Evolutionary conservation across 2,797 vertebrate species (phyloP), one percentile per base, ranked within the genome.

Genomic region (Sciaenops ocellatus): DNA sequence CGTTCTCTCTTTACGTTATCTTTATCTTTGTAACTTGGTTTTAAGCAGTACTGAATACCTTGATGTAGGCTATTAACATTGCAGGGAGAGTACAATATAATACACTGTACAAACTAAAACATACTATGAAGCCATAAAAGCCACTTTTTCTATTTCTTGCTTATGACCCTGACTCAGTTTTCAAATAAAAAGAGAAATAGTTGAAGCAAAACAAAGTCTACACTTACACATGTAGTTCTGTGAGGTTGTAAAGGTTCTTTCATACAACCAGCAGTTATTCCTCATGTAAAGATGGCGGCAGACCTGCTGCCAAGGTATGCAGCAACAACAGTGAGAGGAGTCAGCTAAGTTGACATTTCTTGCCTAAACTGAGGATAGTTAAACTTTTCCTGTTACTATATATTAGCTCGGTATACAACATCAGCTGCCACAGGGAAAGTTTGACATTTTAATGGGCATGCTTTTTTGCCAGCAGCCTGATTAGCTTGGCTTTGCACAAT

Each of bases 61-160:
- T 17, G 17, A n/a, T 47, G 11, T 10, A 6, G n/a, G 47, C 18
- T 65, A 42, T 63, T 47, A 68, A 77, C 69, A 69, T 24, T 48
- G 17, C 48, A 69, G 20, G 5, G 15, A n/a, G 34, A 10, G 20
- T 73, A 26, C 62, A 15, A 61, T 48, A 44, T 41, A 59, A 18
- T 57, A n/a, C 24, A 17, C 15, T 13, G 22, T 24, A 24, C 51
- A 44, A 13, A 44, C 13, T 24, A 42, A 22, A 42, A 62, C 11
- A 51, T 50, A 46, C 48, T 61, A 51, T 22, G 47, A 44, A 44
- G 63, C 44, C 47, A 60, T 44, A 12, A 51, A 46, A 46, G 16
- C 12, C 16, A 15, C 16, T 38, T 46, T 47, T 17, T 38, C 0
- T 18, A 17, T 65, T 20, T 74, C 5, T 48, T 15, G 22, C 44